Evolutionary conservation across 2,888 invertebrate genomes (phyloP).

Genomic region (Epistrophe eligans): DNA sequence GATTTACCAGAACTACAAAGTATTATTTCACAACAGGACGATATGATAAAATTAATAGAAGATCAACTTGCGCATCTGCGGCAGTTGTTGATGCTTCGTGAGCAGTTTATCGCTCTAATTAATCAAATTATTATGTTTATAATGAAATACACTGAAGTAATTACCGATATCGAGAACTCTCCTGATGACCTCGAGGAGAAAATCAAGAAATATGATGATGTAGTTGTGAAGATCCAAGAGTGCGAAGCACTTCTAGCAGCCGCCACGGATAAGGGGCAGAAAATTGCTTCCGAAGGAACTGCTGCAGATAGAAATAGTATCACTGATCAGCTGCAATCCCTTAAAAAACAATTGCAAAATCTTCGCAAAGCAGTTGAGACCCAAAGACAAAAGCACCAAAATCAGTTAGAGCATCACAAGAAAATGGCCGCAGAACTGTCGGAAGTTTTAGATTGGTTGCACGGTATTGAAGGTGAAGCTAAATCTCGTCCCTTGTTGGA

Average conservation of each 20-base stretch:
- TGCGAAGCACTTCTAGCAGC: conserved; percentile 94
- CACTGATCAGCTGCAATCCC: conserved; percentile 93
- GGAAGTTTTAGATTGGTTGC: conserved; percentile 92
- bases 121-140: conserved; percentile 95
- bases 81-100: conserved; percentile 91
- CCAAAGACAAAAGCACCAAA: conserved; percentile 94
- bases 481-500: conserved; percentile 93
- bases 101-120: conserved; percentile 94
- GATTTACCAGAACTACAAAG: conserved; percentile 92
- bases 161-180: conserved; percentile 93
- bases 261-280: conserved; percentile 96
- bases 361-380: conserved; percentile 92
- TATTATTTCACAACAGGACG: conserved; percentile 92
- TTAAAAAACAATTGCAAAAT: conserved; percentile 93
- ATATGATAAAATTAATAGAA: conserved; percentile 92
- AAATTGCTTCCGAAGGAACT: conserved; percentile 95
- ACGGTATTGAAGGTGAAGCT: conserved; percentile 91
- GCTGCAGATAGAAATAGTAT: conserved; percentile 94
- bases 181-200: conserved; percentile 93
- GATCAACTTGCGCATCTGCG: conserved; percentile 93
- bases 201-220: conserved; percentile 93
- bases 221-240: conserved; percentile 94
- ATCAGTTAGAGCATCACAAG: conserved; percentile 93
- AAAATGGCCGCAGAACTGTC: conserved; percentile 93
- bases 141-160: conserved; percentile 92